These are phyloP conservation scores for Zygothrica quintamaculata DNA, from an alignment of 2,888 invertebrate genomes.

Conservation along the genomic window DNA sequence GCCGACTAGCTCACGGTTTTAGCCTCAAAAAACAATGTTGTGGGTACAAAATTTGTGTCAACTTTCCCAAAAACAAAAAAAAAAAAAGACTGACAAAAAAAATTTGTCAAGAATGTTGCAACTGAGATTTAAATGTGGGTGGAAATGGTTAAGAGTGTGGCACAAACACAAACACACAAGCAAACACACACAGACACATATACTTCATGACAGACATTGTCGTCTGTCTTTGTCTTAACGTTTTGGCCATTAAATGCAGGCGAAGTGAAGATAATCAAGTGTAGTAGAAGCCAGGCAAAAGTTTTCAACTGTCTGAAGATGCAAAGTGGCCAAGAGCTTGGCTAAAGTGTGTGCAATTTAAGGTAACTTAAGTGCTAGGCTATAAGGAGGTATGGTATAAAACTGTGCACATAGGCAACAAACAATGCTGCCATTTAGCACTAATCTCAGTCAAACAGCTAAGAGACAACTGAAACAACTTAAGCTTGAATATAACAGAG, in stretches of 20 bases:
- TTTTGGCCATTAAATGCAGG: constrained; percentile 67
- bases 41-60: constrained; percentile 71
- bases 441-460: constrained; percentile 54
- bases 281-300: background rate
- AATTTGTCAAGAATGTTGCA: constrained; percentile 55
- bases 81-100: constrained; percentile 12
- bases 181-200: too few relatives aligned
- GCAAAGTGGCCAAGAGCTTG: constrained; percentile 40
- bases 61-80: constrained; percentile 61
- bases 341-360: constrained; percentile 55
- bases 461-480: constrained; percentile 23
- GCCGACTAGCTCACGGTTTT: constrained; percentile 72
- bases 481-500: background rate
- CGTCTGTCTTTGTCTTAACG: constrained; percentile 42
- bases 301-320: constrained; percentile 28
- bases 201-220: constrained; percentile 43
- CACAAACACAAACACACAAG: too few relatives aligned
- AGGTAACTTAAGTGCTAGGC: constrained; percentile 47
- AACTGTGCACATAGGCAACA: background rate
- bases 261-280: constrained; percentile 61
- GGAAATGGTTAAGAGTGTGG: constrained; percentile 12
- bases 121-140: constrained; percentile 35
- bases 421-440: constrained; percentile 53
- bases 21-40: constrained; percentile 42
- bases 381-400: background rate